phyloP scores from a whole-genome alignment of 2,797 vertebrate species.

The Acipenser ruthenus region DNA sequence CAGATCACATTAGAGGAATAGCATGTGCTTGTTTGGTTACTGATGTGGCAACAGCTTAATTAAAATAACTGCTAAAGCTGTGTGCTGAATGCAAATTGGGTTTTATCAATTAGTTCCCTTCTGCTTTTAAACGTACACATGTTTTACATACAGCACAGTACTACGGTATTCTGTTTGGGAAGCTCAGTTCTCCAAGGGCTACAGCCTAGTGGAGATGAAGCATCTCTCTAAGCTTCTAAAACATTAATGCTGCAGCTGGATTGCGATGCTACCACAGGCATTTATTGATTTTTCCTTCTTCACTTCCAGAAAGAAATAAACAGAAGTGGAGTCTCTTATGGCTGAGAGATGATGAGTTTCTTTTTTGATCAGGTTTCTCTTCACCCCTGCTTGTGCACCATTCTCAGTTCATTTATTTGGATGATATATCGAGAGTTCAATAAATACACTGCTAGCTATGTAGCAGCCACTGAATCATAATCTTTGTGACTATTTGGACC shows the following conservation, averaged over 20 bases:
- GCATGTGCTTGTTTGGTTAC: no score
- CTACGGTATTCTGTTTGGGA: slow-evolving; percentile 40
- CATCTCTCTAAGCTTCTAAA: slow-evolving; percentile 49
- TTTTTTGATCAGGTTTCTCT: slow-evolving; percentile 28
- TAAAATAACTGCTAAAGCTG: background rate
- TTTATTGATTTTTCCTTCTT: slow-evolving; percentile 55
- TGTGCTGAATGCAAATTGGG: slow-evolving; percentile 20
- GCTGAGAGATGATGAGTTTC: slow-evolving; percentile 20
- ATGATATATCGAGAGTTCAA: slow-evolving; percentile 35
- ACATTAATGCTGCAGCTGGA: slow-evolving; percentile 57
- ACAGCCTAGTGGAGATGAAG: slow-evolving; percentile 39
- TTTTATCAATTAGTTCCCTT: background rate
- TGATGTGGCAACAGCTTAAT: no score
- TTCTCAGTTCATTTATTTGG: slow-evolving; percentile 46
- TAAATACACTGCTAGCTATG: slow-evolving; percentile 36
- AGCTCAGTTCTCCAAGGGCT: slow-evolving; percentile 32
- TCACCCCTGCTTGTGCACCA: slow-evolving; percentile 28
- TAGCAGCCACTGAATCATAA: no score
- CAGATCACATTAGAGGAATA: no score
- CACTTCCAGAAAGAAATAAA: slow-evolving; percentile 30
- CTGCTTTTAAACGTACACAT: background rate
- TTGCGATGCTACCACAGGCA: slow-evolving; percentile 51
- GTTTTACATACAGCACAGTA: background rate
- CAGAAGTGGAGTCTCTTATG: slow-evolving; percentile 29
- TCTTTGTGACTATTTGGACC: no score